Conservation (phyloP, 53 echinoderm and acorn worm genomes). For the Crossaster papposus region DNA sequence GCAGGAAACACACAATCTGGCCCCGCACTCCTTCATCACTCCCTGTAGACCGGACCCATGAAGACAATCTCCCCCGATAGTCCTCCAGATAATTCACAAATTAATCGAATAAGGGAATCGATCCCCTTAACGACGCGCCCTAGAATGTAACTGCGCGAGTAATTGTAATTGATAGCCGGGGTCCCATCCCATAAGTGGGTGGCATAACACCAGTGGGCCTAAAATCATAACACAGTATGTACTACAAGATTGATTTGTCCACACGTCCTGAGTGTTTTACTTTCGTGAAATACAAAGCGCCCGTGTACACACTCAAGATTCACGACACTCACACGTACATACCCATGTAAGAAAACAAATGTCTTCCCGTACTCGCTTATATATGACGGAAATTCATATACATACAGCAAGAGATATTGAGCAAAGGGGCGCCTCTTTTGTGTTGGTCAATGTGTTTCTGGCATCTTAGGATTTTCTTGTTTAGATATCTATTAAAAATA, state of each 20-base stretch:
- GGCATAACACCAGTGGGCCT: constrained; percentile 15
- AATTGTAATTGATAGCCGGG: constrained; percentile 41
- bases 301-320: neutral
- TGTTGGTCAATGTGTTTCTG: no score
- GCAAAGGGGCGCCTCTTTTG: no score
- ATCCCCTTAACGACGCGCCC: neutral
- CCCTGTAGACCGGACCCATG: neutral
- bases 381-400: no score
- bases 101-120: constrained; percentile 10
- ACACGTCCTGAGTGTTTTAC: neutral
- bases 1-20: neutral
- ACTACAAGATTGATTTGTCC: neutral
- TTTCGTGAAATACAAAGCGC: neutral
- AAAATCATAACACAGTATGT: constrained; percentile 21
- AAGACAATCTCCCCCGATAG: neutral
- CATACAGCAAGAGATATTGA: no score
- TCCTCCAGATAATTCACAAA: constrained; percentile 5
- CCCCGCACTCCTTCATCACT: neutral
- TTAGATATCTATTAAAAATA: no score
- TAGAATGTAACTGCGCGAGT: constrained; percentile 12
- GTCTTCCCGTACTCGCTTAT: neutral
- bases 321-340: neutral
- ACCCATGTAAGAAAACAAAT: neutral
- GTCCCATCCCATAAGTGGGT: constrained; percentile 23
- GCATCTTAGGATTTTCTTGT: no score